Percentiles rank a stretch among this genome's conserved stretches.
Evolutionary conservation across 2,888 invertebrate species (phyloP).

Genomic region (Drosophila suboccidentalis): DNA sequence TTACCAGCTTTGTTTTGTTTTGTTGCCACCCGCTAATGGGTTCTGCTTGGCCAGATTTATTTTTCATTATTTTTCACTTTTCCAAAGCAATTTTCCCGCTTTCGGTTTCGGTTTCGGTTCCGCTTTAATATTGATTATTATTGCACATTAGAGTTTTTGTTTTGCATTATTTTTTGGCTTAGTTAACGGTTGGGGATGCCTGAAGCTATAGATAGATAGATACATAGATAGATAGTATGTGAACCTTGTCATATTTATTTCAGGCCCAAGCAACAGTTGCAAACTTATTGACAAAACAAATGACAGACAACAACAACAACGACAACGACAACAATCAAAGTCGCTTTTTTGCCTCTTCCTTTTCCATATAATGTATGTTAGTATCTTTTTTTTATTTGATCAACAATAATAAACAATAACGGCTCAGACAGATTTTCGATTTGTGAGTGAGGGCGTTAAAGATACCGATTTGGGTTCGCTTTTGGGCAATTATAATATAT

Average conservation of each 20-base stretch:
- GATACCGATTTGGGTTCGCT: conserved; percentile 22
- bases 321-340: conserved; percentile 28
- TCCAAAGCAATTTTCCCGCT: conserved; percentile 33
- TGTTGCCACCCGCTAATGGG: conserved; percentile 42
- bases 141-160: conserved; percentile 41
- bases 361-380: background rate
- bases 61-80: conserved; percentile 9
- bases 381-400: conserved; percentile 7
- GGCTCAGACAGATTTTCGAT: conserved; percentile 40
- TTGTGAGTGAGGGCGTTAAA: conserved; percentile 7
- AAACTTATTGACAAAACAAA: conserved; percentile 81
- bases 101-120: conserved; percentile 11
- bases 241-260: conserved; percentile 64
- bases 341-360: background rate
- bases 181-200: conserved; percentile 38
- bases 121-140: conserved; percentile 57
- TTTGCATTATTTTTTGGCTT: conserved; percentile 1
- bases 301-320: conserved; percentile 46
- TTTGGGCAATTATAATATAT: conserved; percentile 26
- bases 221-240: conserved; percentile 6
- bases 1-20: conserved; percentile 12
- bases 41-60: conserved; percentile 33
- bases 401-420: conserved; percentile 21
- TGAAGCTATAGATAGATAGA: conserved; percentile 3
- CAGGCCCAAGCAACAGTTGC: conserved; percentile 75